Evolutionary conservation across 2,888 invertebrate species (phyloP).

Genomic region (Tridacna gigas): DNA sequence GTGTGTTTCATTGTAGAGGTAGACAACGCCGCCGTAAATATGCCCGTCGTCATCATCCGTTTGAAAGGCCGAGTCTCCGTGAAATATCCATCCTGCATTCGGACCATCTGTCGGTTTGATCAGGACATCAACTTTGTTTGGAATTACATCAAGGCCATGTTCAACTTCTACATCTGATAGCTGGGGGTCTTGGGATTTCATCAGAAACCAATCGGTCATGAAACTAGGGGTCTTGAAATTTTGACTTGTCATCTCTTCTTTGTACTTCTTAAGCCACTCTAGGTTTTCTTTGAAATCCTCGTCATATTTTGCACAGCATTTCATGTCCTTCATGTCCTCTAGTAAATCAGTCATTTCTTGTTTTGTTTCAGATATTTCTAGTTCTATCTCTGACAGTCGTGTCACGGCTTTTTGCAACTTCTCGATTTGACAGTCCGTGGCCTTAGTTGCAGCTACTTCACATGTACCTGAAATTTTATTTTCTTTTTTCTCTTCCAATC

Average conservation of each 20-base stretch:
- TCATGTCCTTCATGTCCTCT: no score
- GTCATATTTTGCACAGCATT: no score
- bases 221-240: slow-evolving; percentile 38
- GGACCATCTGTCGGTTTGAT: slow-evolving; percentile 39
- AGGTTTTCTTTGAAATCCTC: no score
- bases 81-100: slow-evolving; percentile 46
- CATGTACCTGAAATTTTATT: no score
- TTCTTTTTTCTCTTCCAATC: no score
- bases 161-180: slow-evolving; percentile 7
- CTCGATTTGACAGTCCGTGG: no score
- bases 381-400: no score
- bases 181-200: slow-evolving; percentile 34
- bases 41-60: slow-evolving; percentile 39
- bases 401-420: no score
- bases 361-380: no score
- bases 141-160: slow-evolving; percentile 43
- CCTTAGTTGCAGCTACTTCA: no score
- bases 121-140: slow-evolving; percentile 53
- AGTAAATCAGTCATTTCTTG: no score
- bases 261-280: neutral
- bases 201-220: slow-evolving; percentile 47
- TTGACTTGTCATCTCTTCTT: neutral
- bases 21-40: slow-evolving; percentile 48
- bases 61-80: slow-evolving; percentile 40
- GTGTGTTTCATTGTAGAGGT: slow-evolving; percentile 49